Conservation (phyloP, 2,797 vertebrate species). For the Pseudochaenichthys georgianus region DNA sequence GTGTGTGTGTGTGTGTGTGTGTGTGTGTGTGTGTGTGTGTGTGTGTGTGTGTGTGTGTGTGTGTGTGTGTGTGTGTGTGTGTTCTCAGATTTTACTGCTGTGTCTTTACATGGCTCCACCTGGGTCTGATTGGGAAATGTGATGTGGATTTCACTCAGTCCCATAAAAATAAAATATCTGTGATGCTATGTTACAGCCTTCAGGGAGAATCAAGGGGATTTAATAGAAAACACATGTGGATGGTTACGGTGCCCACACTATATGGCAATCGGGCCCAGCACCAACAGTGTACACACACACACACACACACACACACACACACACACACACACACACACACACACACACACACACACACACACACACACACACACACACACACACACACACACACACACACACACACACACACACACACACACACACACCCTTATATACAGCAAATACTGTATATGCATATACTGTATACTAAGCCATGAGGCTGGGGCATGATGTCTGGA, state of each 20-base stretch:
- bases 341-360: no score
- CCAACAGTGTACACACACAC: conserved; percentile 32
- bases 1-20: neutral
- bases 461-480: neutral
- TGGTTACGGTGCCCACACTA: conserved; percentile 42
- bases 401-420: no score
- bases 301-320: no score
- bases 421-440: neutral
- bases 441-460: conserved; percentile 18
- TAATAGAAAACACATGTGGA: conserved; percentile 81
- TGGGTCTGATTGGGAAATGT: conserved; percentile 73
- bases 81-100: conserved; percentile 49
- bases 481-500: conserved; percentile 21
- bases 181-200: conserved; percentile 64
- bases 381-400: no score
- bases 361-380: no score
- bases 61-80: neutral
- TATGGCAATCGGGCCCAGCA: conserved; percentile 52
- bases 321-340: no score
- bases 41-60: conserved; percentile 9
- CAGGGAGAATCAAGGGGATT: conserved; percentile 56
- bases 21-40: neutral
- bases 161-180: conserved; percentile 79
- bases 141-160: conserved; percentile 76
- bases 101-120: conserved; percentile 70